phyloP scores from a whole-genome alignment of 2,888 invertebrate genomes.

The Idaea aversata region DNA sequence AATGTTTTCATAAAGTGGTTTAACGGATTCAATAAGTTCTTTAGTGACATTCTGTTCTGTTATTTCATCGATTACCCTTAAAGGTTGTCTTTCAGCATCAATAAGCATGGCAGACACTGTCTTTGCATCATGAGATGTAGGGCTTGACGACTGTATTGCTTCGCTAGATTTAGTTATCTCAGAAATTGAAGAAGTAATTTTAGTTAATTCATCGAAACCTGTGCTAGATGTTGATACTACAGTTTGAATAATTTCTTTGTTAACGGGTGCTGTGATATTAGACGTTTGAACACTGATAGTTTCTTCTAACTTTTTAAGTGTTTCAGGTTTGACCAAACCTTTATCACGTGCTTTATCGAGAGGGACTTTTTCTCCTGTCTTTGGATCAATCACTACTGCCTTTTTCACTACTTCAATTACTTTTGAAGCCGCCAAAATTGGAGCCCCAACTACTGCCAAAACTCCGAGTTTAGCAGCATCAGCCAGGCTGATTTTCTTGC shows the following conservation, averaged over 20 bases:
- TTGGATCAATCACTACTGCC: slow-evolving; percentile 85
- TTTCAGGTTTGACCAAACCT: slow-evolving; percentile 81
- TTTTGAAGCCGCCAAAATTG: slow-evolving; percentile 85
- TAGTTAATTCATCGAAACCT: background rate
- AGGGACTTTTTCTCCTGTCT: slow-evolving; percentile 86
- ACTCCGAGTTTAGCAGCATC: slow-evolving; percentile 89
- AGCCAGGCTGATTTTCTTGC: slow-evolving; percentile 83
- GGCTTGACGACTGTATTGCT: slow-evolving; percentile 15
- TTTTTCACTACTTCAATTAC: slow-evolving; percentile 82
- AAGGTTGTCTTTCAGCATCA: slow-evolving; percentile 70
- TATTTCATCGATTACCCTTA: slow-evolving; percentile 71
- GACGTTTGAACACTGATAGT: slow-evolving; percentile 31
- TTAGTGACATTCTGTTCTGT: slow-evolving; percentile 70
- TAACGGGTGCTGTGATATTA: slow-evolving; percentile 19
- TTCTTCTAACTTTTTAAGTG: slow-evolving; percentile 45
- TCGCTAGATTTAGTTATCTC: slow-evolving; percentile 12
- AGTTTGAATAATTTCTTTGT: slow-evolving; percentile 15
- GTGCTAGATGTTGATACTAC: slow-evolving; percentile 2
- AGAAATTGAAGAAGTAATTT: slow-evolving; percentile 10
- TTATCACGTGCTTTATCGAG: slow-evolving; percentile 86
- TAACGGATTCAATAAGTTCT: slow-evolving; percentile 46
- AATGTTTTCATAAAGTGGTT: slow-evolving; percentile 70
- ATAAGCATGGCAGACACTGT: slow-evolving; percentile 62
- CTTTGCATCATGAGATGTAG: slow-evolving; percentile 49
- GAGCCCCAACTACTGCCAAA: slow-evolving; percentile 86